Evolutionary conservation across 2,797 vertebrate genomes (phyloP).

Genomic region (Sphaeramia orbicularis): DNA sequence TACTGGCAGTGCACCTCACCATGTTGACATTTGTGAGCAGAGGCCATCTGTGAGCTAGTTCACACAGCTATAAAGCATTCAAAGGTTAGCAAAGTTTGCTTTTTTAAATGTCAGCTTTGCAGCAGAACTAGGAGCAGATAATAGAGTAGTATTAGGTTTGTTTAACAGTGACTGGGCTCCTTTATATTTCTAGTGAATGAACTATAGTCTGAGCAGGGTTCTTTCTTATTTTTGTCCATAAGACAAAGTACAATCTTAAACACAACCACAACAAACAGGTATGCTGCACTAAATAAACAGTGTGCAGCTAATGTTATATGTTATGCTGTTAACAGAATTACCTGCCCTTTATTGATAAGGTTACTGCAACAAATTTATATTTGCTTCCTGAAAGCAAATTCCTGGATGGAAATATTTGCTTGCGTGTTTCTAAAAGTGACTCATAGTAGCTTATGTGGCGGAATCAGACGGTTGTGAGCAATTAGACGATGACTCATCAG

Average conservation of each 20-base stretch:
- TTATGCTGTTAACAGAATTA: not conserved
- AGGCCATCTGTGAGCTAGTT: constrained; percentile 69
- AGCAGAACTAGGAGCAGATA: constrained; percentile 27
- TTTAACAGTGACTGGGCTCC: not conserved
- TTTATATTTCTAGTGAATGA: constrained; percentile 11
- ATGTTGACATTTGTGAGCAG: constrained; percentile 72
- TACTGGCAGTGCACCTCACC: constrained; percentile 58
- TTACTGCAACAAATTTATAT: not conserved
- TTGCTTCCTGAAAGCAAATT: constrained; percentile 24
- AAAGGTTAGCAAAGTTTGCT: constrained; percentile 68
- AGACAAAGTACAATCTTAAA: not conserved
- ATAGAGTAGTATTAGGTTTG: constrained; percentile 29
- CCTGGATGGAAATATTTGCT: constrained; percentile 20
- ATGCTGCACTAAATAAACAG: not conserved
- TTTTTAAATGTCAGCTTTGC: constrained; percentile 67
- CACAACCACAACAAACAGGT: not conserved
- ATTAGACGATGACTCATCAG: constrained; percentile 61
- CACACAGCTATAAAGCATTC: constrained; percentile 37
- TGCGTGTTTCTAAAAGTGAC: constrained; percentile 5
- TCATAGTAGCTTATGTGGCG: constrained; percentile 1
- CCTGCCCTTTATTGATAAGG: not conserved
- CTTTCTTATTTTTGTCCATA: not conserved
- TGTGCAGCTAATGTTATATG: not conserved
- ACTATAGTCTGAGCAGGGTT: not conserved
- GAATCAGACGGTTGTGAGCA: constrained; percentile 42